Evolutionary conservation across 2,113 vertebrate species (phyloP).

Genomic region (Callipepla californica): DNA sequence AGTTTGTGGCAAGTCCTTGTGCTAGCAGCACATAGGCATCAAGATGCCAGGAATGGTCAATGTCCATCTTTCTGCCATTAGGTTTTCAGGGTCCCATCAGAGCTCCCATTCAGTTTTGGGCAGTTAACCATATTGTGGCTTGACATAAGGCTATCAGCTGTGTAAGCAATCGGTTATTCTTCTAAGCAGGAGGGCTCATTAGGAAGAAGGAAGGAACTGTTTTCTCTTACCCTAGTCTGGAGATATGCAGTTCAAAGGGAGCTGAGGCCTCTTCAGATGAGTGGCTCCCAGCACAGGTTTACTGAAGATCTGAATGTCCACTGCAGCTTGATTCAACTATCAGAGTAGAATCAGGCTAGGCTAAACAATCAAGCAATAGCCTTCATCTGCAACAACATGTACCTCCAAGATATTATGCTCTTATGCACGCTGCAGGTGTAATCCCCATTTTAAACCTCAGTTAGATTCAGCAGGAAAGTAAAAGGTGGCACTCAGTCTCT

Average conservation of each 20-base stretch:
- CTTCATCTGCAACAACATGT: neutral
- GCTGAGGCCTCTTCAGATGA: neutral
- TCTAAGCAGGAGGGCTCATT: neutral
- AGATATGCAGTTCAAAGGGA: slow-evolving; percentile 32
- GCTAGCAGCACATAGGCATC: neutral
- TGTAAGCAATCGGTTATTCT: slow-evolving; percentile 10
- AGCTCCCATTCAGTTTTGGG: neutral
- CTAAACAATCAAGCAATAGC: neutral
- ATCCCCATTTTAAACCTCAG: neutral
- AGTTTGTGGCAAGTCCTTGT: neutral
- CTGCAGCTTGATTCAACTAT: neutral
- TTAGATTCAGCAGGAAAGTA: neutral
- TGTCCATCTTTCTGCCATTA: neutral
- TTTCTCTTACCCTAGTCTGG: neutral
- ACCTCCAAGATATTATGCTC: neutral
- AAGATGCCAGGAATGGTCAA: neutral
- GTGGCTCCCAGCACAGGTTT: neutral
- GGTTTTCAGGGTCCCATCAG: neutral
- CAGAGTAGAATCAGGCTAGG: neutral
- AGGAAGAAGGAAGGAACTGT: neutral
- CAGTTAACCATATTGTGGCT: neutral
- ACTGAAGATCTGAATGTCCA: neutral
- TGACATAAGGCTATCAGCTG: slow-evolving; percentile 54
- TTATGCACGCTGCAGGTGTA: neutral
- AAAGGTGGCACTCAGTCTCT: neutral